Percentiles rank a stretch among this genome's conserved stretches.
phyloP scores from a whole-genome alignment of 2,797 vertebrate genomes.

The Erithacus rubecula region DNA sequence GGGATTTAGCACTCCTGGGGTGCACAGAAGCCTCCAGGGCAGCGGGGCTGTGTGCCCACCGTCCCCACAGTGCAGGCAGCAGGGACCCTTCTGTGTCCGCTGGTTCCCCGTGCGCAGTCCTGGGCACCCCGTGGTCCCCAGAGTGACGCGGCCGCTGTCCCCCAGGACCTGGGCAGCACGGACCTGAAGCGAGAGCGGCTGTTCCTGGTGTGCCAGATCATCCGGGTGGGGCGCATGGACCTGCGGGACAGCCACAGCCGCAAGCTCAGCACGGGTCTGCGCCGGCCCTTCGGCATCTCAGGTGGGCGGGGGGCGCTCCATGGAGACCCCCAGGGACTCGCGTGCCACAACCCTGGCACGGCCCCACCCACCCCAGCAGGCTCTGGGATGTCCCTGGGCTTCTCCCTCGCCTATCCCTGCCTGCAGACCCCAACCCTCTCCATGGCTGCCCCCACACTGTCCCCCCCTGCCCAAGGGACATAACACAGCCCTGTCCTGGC shows the following conservation, averaged over 20 bases:
- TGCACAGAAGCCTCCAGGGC: not conserved
- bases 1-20: not conserved
- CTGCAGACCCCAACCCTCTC: fast-evolving
- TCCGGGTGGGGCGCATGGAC: constrained; percentile 63
- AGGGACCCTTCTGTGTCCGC: fast-evolving
- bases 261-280: constrained; percentile 57
- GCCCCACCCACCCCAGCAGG: fast-evolving
- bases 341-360: fast-evolving
- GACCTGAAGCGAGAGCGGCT: constrained; percentile 59
- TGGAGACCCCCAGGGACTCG: fast-evolving
- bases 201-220: constrained; percentile 67
- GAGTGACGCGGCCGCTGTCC: not conserved
- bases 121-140: fast-evolving
- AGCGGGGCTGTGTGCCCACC: not conserved
- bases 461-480: not conserved
- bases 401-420: not conserved
- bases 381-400: not conserved
- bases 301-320: not conserved
- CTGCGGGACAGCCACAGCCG: constrained; percentile 43
- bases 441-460: not conserved
- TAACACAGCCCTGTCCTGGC: too few relatives aligned
- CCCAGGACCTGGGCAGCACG: constrained; percentile 62
- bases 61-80: too few relatives aligned
- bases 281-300: constrained; percentile 61
- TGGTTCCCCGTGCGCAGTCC: fast-evolving